These are phyloP conservation scores for Lepeophtheirus salmonis DNA, from an alignment of 1,140 invertebrate genomes.

Conservation along the genomic window DNA sequence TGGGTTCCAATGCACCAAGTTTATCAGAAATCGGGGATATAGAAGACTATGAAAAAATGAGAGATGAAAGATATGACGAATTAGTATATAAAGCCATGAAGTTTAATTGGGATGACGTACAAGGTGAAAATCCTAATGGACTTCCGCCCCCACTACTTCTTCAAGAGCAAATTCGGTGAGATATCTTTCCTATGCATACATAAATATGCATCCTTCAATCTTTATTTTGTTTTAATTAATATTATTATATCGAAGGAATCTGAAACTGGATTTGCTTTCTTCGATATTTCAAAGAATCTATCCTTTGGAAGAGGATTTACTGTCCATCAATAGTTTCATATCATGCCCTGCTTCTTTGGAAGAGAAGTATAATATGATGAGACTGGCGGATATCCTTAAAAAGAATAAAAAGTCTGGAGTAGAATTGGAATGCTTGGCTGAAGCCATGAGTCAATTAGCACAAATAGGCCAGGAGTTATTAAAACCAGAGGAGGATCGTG, in stretches of 20 bases:
- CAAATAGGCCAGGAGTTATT: slow-evolving; percentile 3
- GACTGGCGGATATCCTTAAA: slow-evolving; percentile 10
- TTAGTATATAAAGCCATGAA: not conserved
- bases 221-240: not conserved
- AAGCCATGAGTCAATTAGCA: slow-evolving; percentile 14
- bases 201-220: too few species aligned
- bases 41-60: not conserved
- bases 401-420: slow-evolving; percentile 7
- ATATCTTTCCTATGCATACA: too few species aligned
- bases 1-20: not conserved
- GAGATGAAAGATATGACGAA: not conserved
- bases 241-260: too few species aligned
- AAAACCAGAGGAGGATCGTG: slow-evolving; percentile 8
- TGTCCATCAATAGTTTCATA: not conserved
- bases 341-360: slow-evolving; percentile 4
- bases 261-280: slow-evolving; percentile 13
- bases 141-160: not conserved
- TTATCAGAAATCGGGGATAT: not conserved
- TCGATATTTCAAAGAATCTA: slow-evolving; percentile 13
- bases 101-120: not conserved
- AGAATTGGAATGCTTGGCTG: slow-evolving; percentile 1
- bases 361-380: slow-evolving; percentile 11
- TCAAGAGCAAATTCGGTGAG: not conserved
- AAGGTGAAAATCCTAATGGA: not conserved
- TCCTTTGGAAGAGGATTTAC: slow-evolving; percentile 1